Evolutionary conservation across 92 coral and sea anemone species (phyloP), one percentile per base, ranked within the genome.

Genomic region (Epizoanthus fatuus): DNA sequence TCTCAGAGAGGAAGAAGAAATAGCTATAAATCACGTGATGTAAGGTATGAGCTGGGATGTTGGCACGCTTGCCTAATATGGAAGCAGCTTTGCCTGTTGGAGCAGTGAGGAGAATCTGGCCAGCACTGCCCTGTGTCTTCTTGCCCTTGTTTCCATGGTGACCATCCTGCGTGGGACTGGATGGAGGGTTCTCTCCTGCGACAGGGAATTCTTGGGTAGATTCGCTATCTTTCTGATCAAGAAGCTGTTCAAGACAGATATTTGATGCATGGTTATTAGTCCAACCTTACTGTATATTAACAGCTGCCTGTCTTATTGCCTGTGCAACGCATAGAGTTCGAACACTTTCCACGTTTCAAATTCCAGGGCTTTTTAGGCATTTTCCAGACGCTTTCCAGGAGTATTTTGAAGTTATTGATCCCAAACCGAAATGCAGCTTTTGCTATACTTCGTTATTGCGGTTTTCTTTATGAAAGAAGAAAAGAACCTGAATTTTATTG

Each of bases 1-100:
- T 37, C 15, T 59, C 63, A 13, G 66, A 15, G 42, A 22, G 66
- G 65, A 60, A 79, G 75, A 16, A 29, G n/a, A 47, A 44, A 53
- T 35, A 74, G 39, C 91, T 90, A 83, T 60, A 90, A 5, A 86
- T 90, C 20, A 90, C 93, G 12, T 88, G 67, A 63, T 90, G 93
- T 4, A 86, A 73, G 0, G 93, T 90, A 52, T 80, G 55, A 11
- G 93, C 44, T 20, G 67, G n/a, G 11, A 90, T 56, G 4, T 38
- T 7, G 4, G 87, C 86, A 55, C 93, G 87, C 45, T 86, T 86
- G 42, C 80, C 73, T 67, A 90, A 69, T 44, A 90, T 35, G 64
- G 93, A 45, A 17, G 93, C 91, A 29, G 93, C 93, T 66, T 90
- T 90, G 9, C 93, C 93, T 32, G 93, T 90, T 35, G 93, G 93